These are phyloP conservation scores for Charina bottae DNA, from an alignment of 2,113 vertebrate species.

Conservation along the genomic window DNA sequence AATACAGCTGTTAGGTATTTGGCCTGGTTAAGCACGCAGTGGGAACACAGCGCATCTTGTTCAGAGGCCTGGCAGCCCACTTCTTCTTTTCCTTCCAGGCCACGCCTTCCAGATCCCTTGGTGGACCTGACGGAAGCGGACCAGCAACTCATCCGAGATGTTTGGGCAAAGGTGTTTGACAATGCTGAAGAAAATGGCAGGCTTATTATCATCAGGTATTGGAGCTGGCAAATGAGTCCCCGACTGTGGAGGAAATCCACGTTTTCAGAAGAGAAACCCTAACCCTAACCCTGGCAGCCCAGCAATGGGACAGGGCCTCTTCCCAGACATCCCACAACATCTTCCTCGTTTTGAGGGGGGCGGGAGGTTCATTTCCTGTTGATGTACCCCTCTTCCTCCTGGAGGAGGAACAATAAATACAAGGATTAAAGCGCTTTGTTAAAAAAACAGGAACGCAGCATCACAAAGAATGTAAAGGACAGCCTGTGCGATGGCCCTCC, in stretches of 20 bases:
- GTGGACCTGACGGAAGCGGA: rapidly evolving
- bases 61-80: not conserved
- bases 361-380: not conserved
- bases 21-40: not conserved
- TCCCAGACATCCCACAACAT: not conserved
- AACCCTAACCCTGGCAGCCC: not conserved
- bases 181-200: not conserved
- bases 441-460: not conserved
- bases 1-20: not conserved
- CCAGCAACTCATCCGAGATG: not conserved
- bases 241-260: not conserved
- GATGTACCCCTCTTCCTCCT: not conserved
- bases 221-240: not conserved
- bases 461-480: not conserved
- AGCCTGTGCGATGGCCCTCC: not conserved
- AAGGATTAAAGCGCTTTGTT: not conserved
- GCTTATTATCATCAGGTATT: not conserved
- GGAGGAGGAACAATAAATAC: not conserved
- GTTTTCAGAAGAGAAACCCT: not conserved
- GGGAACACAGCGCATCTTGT: not conserved
- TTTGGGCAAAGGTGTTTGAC: not conserved
- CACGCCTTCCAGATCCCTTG: not conserved
- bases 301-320: not conserved
- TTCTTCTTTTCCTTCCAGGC: not conserved
- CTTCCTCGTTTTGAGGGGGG: not conserved